These are phyloP conservation scores for Agraylea sexmaculata DNA, from an alignment of 1,140 invertebrate genomes.

Conservation along the genomic window DNA sequence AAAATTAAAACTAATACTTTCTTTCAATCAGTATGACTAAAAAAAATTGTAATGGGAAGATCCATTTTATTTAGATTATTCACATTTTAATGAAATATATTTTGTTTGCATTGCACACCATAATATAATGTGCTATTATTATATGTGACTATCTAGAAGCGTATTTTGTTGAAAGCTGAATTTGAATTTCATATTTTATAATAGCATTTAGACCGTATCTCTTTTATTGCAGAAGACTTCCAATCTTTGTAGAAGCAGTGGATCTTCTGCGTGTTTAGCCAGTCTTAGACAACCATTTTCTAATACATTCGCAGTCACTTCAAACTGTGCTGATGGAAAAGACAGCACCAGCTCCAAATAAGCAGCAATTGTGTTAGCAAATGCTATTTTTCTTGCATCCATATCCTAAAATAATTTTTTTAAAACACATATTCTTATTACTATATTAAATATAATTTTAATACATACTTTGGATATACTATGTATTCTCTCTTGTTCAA, in stretches of 20 bases:
- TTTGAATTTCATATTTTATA: background rate
- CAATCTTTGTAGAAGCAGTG: conserved; percentile 28
- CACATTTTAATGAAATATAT: background rate
- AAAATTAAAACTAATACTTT: conserved; percentile 7
- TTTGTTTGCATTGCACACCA: conserved; percentile 3
- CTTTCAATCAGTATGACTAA: background rate
- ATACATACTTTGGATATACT: conserved; percentile 63
- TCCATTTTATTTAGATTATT: background rate
- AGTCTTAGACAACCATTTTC: conserved; percentile 42
- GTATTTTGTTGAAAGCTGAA: background rate
- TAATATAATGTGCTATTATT: conserved; percentile 8
- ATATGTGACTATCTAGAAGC: background rate
- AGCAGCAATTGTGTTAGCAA: conserved; percentile 46
- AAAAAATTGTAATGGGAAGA: background rate
- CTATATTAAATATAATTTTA: background rate
- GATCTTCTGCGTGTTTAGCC: conserved; percentile 40
- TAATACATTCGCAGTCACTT: conserved; percentile 38
- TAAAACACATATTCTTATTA: conserved; percentile 4
- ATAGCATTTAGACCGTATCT: conserved; percentile 16
- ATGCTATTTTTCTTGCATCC: conserved; percentile 42
- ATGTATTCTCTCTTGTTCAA: conserved; percentile 59
- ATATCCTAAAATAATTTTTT: conserved; percentile 33
- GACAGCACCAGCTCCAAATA: conserved; percentile 45
- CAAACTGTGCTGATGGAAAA: conserved; percentile 41
- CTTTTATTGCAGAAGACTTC: conserved; percentile 20